Percentiles rank a stretch among this genome's conserved stretches.
Evolutionary conservation across 1,140 invertebrate genomes (phyloP).

Genomic region (Macrosteles quadrilineatus): DNA sequence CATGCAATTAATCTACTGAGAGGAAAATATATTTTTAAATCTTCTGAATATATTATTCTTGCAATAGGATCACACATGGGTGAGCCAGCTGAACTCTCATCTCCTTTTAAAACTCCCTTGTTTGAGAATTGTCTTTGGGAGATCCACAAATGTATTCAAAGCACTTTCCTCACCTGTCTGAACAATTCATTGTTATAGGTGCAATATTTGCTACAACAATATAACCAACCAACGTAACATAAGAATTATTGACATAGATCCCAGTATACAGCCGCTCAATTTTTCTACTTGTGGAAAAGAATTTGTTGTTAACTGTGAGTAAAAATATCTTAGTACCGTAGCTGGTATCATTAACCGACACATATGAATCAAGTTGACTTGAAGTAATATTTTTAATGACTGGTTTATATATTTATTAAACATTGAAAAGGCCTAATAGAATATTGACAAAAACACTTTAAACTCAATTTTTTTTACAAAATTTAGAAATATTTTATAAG

Average conservation of each 20-base stretch:
- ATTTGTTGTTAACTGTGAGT: slow-evolving; percentile 8
- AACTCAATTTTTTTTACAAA: too few relatives aligned
- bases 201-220: not conserved
- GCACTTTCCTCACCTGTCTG: not conserved
- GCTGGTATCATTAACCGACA: not conserved
- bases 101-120: too few relatives aligned
- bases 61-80: too few relatives aligned
- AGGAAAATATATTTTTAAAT: too few relatives aligned
- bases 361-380: not conserved
- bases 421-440: too few relatives aligned
- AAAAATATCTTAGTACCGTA: too few relatives aligned
- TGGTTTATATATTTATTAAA: too few relatives aligned
- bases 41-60: not conserved
- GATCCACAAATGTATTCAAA: not conserved
- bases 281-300: not conserved
- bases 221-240: slow-evolving; percentile 22
- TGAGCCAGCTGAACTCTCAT: too few relatives aligned
- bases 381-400: too few relatives aligned
- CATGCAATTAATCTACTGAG: too few relatives aligned
- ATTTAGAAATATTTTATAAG: too few relatives aligned
- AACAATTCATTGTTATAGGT: not conserved
- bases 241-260: not conserved
- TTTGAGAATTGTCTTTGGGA: not conserved
- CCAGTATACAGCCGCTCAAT: not conserved
- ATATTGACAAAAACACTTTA: too few relatives aligned